A percentile compares a stretch with the other conserved stretches of the same genome.
These are phyloP conservation scores for Callipepla squamata DNA, from an alignment of 2,113 vertebrate genomes.

Conservation along the genomic window DNA sequence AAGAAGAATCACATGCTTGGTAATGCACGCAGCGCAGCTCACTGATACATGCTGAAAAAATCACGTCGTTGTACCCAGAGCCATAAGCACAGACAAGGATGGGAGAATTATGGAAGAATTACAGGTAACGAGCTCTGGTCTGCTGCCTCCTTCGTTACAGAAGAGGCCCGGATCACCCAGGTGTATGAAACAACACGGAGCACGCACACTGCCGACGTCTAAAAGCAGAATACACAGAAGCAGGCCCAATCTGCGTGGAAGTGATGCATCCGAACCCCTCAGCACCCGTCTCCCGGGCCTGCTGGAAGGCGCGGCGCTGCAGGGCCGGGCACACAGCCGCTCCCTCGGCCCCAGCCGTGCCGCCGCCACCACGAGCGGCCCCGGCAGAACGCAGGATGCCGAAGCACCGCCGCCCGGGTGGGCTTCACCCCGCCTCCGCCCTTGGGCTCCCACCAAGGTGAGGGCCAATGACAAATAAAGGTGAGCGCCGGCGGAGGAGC, in stretches of 20 bases:
- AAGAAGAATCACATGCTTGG: fast-evolving
- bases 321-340: too few species aligned
- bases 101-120: neutral
- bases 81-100: too few species aligned
- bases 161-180: neutral
- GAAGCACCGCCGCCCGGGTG: neutral
- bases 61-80: neutral
- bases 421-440: neutral
- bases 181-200: fast-evolving
- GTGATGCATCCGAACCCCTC: too few species aligned
- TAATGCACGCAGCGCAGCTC: fast-evolving
- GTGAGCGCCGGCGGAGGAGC: neutral
- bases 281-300: neutral
- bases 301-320: too few species aligned
- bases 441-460: neutral
- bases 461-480: constrained; percentile 26
- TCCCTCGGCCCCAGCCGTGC: too few species aligned
- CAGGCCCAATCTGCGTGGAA: neutral
- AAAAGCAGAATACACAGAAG: fast-evolving
- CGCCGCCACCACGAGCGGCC: too few species aligned
- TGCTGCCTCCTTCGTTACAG: neutral
- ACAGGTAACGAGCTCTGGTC: too few species aligned
- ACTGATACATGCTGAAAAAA: neutral
- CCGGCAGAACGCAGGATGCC: too few species aligned
- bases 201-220: fast-evolving